Evolutionary conservation across 2,797 vertebrate genomes (phyloP).

Genomic region (Channallabes apus): DNA sequence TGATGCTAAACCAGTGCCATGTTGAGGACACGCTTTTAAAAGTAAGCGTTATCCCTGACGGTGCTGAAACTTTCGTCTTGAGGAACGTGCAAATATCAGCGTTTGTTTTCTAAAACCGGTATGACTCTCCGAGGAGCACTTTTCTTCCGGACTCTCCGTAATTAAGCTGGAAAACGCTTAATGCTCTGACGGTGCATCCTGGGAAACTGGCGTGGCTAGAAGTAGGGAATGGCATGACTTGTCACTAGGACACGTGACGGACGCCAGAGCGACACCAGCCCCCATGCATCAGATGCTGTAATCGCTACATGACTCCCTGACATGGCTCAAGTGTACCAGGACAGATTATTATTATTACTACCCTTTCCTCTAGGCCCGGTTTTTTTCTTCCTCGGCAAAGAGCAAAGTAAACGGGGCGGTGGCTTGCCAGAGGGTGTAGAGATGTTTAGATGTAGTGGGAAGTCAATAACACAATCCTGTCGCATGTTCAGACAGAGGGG

Average conservation of each 20-base stretch:
- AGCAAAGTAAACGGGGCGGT: not conserved
- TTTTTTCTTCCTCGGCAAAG: constrained; percentile 65
- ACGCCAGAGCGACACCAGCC: constrained; percentile 65
- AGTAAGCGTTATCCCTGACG: not conserved
- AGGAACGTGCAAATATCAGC: constrained; percentile 25
- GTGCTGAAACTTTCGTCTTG: not conserved
- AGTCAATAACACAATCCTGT: constrained; percentile 17
- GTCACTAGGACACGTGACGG: constrained; percentile 49
- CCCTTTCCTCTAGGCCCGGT: constrained; percentile 68
- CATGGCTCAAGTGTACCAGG: constrained; percentile 76
- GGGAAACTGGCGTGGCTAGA: not conserved
- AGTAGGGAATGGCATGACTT: constrained; percentile 52
- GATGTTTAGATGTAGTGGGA: not conserved
- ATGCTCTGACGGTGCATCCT: constrained; percentile 17
- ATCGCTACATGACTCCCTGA: constrained; percentile 76
- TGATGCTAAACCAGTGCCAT: constrained; percentile 40
- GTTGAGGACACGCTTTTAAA: constrained; percentile 4
- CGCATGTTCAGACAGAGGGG: not conserved
- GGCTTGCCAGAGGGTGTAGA: not conserved
- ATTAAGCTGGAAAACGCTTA: constrained; percentile 40
- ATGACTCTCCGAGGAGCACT: constrained; percentile 29
- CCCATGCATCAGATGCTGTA: constrained; percentile 76
- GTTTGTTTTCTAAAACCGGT: constrained; percentile 26
- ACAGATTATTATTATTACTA: constrained; percentile 79
- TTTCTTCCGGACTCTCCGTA: constrained; percentile 14